Percentiles rank a stretch among this genome's conserved stretches.
Evolutionary conservation across 2,113 vertebrate species (phyloP).

Genomic region (Murina feae): DNA sequence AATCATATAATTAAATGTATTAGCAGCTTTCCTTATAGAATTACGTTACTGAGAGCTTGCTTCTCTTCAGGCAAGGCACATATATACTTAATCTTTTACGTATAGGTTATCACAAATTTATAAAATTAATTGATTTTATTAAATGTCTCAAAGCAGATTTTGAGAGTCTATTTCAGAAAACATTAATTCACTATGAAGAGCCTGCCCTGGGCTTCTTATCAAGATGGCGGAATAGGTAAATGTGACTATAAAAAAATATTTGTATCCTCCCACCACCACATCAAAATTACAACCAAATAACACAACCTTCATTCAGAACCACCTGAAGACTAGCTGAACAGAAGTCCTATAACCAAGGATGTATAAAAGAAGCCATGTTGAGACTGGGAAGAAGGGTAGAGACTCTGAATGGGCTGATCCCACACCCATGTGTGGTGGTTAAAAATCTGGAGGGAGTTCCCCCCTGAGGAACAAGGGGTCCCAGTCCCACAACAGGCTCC

Average conservation of each 20-base stretch:
- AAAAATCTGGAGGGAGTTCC: background rate
- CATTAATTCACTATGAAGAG: background rate
- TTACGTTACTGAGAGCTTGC: background rate
- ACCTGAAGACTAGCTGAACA: background rate
- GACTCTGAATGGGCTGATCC: background rate
- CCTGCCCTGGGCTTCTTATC: background rate
- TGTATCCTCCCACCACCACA: background rate
- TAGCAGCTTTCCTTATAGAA: background rate
- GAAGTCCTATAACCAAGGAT: background rate
- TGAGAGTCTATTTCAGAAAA: background rate
- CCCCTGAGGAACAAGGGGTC: background rate
- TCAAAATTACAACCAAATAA: background rate
- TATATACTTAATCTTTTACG: background rate
- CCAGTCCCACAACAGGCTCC: background rate
- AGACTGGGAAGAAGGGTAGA: background rate
- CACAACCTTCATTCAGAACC: background rate
- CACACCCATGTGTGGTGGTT: background rate
- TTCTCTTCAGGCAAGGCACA: background rate
- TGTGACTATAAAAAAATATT: background rate
- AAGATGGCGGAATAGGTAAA: background rate
- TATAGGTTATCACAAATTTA: background rate
- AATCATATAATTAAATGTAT: background rate
- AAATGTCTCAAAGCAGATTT: background rate
- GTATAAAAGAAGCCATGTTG: background rate
- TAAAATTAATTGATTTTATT: background rate